phyloP scores from a whole-genome alignment of 2,888 invertebrate species.

The Thecocarcelia acutangulata region DNA sequence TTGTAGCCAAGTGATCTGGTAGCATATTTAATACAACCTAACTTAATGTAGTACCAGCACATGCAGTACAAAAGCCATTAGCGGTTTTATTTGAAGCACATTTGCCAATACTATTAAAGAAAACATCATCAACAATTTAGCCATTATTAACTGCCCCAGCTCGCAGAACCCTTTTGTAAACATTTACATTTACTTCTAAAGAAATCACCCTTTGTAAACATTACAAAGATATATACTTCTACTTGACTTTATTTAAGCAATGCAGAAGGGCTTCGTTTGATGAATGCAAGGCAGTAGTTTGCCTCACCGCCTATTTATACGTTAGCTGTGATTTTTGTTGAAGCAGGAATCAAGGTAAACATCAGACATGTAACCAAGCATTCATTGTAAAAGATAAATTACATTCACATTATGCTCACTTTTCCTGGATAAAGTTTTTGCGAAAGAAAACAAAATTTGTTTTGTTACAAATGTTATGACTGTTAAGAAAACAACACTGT shows the following conservation, averaged over 20 bases:
- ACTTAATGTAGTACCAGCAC: too few species aligned
- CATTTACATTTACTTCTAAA: too few species aligned
- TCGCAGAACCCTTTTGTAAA: too few species aligned
- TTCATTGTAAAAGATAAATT: constrained; percentile 48
- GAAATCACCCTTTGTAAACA: background rate
- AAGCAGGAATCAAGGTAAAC: constrained; percentile 30
- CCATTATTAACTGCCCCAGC: too few species aligned
- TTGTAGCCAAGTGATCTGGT: too few species aligned
- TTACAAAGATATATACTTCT: background rate
- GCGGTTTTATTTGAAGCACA: too few species aligned
- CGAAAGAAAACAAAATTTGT: constrained; percentile 34
- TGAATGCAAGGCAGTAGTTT: constrained; percentile 36
- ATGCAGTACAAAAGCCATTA: too few species aligned
- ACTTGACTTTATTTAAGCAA: constrained; percentile 12
- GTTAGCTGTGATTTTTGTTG: constrained; percentile 48
- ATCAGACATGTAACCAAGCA: background rate
- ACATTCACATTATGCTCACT: constrained; percentile 52
- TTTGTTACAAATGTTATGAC: constrained; percentile 43
- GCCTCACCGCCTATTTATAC: constrained; percentile 48
- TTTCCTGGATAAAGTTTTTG: constrained; percentile 48
- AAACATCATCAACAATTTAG: too few species aligned
- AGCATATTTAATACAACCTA: too few species aligned
- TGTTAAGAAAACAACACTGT: constrained; percentile 36
- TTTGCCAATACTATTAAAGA: too few species aligned
- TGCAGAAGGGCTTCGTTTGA: constrained; percentile 32